Conservation (phyloP, 2,888 invertebrate genomes). For the Phaonia tiefii region DNA sequence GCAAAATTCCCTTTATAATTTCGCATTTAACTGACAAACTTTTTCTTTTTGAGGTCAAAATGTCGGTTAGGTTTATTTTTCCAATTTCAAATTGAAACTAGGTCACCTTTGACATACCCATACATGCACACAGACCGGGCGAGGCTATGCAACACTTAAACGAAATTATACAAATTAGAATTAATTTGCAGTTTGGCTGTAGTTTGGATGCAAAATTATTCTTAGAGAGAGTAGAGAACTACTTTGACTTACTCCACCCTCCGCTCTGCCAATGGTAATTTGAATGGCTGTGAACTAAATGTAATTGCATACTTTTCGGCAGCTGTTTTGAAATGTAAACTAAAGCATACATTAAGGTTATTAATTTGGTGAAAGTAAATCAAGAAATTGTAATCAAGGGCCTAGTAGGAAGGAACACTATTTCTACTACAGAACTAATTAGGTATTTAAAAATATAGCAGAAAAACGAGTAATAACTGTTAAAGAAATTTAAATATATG, state of each 20-base stretch:
- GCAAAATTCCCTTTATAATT: constrained; percentile 7
- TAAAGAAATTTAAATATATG: too few species aligned
- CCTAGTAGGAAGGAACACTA: too few species aligned
- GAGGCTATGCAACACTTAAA: constrained; percentile 41
- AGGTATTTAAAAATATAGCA: too few species aligned
- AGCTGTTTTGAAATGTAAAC: background rate
- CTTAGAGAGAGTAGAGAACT: too few species aligned
- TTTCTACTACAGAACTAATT: too few species aligned
- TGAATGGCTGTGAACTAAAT: too few species aligned
- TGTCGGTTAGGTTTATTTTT: background rate
- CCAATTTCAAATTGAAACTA: constrained; percentile 5
- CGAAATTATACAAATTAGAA: constrained; percentile 54
- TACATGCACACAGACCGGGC: background rate
- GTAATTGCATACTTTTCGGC: constrained; percentile 11
- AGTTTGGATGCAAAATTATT: background rate
- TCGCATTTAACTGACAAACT: background rate
- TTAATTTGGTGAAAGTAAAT: too few species aligned
- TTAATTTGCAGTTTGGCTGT: constrained; percentile 53
- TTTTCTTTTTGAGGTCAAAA: background rate
- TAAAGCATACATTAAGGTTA: background rate
- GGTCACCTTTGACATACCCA: constrained; percentile 5
- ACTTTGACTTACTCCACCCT: too few species aligned
- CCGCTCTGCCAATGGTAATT: too few species aligned
- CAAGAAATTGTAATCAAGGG: too few species aligned
- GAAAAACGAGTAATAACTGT: too few species aligned